These are phyloP conservation scores for Notothenia coriiceps DNA, from an alignment of 2,113 vertebrate species.

Conservation along the genomic window DNA sequence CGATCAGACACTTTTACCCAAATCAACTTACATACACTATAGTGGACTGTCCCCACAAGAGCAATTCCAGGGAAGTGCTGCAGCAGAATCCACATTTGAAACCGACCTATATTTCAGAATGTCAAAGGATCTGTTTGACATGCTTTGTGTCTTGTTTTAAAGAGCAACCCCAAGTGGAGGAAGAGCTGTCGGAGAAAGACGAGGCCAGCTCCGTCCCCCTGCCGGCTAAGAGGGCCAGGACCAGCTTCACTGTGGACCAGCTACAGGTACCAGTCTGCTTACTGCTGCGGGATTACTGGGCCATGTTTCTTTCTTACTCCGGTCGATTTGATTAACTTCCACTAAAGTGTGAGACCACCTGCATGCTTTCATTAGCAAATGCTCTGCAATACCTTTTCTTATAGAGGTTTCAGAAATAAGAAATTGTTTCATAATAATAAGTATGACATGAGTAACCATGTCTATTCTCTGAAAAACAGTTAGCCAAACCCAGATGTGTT, in stretches of 20 bases:
- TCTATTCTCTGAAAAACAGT: no score
- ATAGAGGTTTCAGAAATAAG: no score
- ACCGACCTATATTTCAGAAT: neutral
- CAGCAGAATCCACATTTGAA: neutral
- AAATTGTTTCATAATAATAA: no score
- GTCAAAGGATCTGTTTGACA: neutral
- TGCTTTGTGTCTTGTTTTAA: neutral
- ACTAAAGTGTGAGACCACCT: neutral
- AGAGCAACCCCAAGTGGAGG: conserved; percentile 91
- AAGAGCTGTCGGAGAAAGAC: conserved; percentile 89
- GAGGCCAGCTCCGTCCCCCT: conserved; percentile 85
- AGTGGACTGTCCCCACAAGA: no score
- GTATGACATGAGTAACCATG: no score
- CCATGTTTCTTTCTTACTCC: neutral
- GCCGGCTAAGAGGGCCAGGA: conserved; percentile 96
- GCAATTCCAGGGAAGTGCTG: no score
- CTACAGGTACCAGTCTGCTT: conserved; percentile 87
- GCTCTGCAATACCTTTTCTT: no score
- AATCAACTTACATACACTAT: no score
- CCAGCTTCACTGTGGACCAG: conserved; percentile 97
- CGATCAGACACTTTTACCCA: no score
- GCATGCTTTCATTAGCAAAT: neutral
- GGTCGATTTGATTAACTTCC: neutral
- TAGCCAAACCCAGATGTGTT: neutral
- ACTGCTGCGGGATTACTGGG: neutral